Base-by-base conservation (phyloP, 2,797 vertebrate genomes). In the Pitangus sulphuratus region DNA sequence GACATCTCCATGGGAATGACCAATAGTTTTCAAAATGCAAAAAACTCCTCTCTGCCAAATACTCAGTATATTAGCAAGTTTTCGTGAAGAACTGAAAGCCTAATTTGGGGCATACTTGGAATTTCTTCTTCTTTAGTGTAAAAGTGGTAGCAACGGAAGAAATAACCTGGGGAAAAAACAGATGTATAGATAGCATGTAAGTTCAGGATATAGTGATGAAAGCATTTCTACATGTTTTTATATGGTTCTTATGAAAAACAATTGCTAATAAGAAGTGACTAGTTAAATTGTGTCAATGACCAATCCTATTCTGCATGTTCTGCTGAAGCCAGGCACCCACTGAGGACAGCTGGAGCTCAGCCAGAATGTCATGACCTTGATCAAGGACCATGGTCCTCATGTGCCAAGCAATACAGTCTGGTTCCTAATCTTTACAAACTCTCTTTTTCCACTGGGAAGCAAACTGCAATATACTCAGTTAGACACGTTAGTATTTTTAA, bases 271-370 rank as follows among this genome's bases (percentile, higher is more conserved):
- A 76, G 82, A 93, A 95, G 79, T 91, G 93, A 95, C 82, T 94
- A 47, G 47, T 82, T 84, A 91, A 95, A 93, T 76, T 96, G 75
- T 95, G 80, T 93, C 94, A 94, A 54, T 95, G 94, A 95, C 90
- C 92, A 88, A 35, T 77, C 66, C 40, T 77, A 71, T 96, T 95
- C 42, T 51, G 39, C 58, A 15, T 77, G n/a, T 93, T 89, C 83
- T 87, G 69, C 85, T 96, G 83, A 95, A 95, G 93, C 47, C 86
- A 90, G 66, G 56, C 80, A 89, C 37, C 5, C 72, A 95, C 77
- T 93, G 86, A 95, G 86, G 90, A 94, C 62, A 93, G 80, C 84
- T 91, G 94, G 92, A 96, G 51, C 92, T 89, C 58, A 93, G 86
- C 62, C 77, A 95, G 88, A 56, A 35, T 79, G 88, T 51, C 33